phyloP scores from a whole-genome alignment of 2,888 invertebrate genomes.

The Drosophila mimetica region DNA sequence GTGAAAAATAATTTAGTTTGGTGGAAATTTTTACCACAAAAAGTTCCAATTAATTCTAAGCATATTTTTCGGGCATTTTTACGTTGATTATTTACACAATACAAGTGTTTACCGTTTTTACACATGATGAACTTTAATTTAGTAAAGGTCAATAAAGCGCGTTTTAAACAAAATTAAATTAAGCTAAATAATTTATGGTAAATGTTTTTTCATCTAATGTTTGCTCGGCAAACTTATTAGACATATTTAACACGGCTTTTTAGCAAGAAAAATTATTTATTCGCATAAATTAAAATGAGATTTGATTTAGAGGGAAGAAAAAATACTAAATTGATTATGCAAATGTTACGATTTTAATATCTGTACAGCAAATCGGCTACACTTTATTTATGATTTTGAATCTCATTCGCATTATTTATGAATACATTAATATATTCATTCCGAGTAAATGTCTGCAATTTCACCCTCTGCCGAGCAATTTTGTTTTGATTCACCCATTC shows the following conservation, averaged over 20 bases:
- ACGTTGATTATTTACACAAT: conserved; percentile 3
- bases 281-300: conserved; percentile 16
- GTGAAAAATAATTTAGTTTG: conserved; percentile 29
- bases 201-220: conserved; percentile 6
- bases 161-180: conserved; percentile 6
- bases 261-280: not conserved
- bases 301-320: not conserved
- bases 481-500: conserved; percentile 21
- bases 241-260: conserved; percentile 1
- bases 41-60: not conserved
- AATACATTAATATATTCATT: conserved; percentile 31
- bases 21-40: not conserved
- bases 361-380: not conserved
- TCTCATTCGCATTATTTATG: conserved; percentile 34
- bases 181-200: not conserved
- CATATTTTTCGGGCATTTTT: not conserved
- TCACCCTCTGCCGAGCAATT: conserved; percentile 34
- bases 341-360: conserved; percentile 3
- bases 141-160: conserved; percentile 1
- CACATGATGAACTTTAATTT: conserved; percentile 7
- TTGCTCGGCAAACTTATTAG: not conserved
- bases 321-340: conserved; percentile 16
- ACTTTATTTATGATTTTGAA: conserved; percentile 21
- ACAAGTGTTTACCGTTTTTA: not conserved
- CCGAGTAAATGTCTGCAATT: conserved; percentile 17